Evolutionary conservation across 2,888 invertebrate genomes (phyloP).

Genomic region (Amaurobius ferox): DNA sequence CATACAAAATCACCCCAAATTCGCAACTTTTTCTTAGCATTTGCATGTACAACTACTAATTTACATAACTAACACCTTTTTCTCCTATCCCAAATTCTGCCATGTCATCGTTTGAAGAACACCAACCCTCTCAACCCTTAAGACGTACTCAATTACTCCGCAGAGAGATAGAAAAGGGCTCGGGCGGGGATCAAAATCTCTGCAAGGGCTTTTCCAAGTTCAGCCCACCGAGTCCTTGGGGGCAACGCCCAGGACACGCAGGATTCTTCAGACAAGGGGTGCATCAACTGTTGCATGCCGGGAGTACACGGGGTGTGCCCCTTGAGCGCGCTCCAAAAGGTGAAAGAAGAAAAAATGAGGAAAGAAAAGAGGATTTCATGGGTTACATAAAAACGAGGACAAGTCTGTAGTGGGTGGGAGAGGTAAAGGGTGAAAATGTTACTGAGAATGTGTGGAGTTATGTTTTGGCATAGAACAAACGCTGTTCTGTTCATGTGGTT

Average conservation of each 20-base stretch:
- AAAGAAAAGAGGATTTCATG: conserved; percentile 2
- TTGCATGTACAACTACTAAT: background rate
- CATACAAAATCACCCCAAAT: too few relatives aligned
- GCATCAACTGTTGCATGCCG: background rate
- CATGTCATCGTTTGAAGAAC: background rate
- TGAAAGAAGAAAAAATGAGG: background rate
- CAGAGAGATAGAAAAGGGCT: conserved; percentile 21
- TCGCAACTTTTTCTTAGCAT: too few relatives aligned
- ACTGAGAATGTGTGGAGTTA: background rate
- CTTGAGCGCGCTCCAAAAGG: background rate
- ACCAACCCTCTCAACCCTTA: background rate
- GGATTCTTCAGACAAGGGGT: conserved; percentile 28
- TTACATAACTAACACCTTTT: background rate
- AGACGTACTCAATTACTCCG: conserved; percentile 7
- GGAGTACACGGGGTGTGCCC: background rate
- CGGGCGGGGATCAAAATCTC: conserved; percentile 29
- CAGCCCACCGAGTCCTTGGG: conserved; percentile 60
- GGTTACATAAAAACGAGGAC: conserved; percentile 1
- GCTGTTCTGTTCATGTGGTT: too few relatives aligned
- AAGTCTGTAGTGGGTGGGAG: background rate
- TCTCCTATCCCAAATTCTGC: background rate
- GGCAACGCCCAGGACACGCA: conserved; percentile 47
- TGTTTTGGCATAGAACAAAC: too few relatives aligned
- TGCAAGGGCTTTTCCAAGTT: conserved; percentile 53
- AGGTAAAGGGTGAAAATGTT: background rate